phyloP scores from a whole-genome alignment of 2,113 vertebrate genomes.

The Willisornis vidua region DNA sequence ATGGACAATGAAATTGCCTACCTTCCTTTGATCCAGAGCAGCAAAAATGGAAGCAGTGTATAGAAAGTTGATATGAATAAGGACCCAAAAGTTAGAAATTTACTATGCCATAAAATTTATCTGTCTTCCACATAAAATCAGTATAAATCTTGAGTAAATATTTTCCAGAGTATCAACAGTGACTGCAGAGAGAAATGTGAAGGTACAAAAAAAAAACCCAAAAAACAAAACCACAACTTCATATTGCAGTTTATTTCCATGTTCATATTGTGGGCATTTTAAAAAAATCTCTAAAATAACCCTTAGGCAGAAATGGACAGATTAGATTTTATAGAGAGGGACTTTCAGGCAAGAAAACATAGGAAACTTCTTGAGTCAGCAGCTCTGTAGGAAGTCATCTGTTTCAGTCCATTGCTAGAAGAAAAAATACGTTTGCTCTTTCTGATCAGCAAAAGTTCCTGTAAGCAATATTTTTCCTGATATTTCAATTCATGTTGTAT shows the following conservation, averaged over 20 bases:
- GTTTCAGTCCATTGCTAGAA: slow-evolving; percentile 20
- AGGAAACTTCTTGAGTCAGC: slow-evolving; percentile 31
- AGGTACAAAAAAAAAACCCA: neutral
- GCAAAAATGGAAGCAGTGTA: neutral
- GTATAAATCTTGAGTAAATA: neutral
- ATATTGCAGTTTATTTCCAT: neutral
- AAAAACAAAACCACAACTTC: neutral
- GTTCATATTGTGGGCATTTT: neutral
- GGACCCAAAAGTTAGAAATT: neutral
- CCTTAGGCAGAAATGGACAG: neutral
- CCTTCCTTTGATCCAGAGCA: neutral
- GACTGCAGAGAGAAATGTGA: neutral
- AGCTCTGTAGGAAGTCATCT: slow-evolving; percentile 19
- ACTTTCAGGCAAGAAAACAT: neutral
- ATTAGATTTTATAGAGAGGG: neutral
- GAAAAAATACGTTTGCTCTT: neutral
- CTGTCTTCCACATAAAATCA: neutral
- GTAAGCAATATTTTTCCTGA: slow-evolving; percentile 4
- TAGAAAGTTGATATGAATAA: neutral
- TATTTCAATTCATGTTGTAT: neutral
- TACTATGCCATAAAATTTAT: neutral
- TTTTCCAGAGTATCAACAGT: neutral
- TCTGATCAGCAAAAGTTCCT: slow-evolving; percentile 21
- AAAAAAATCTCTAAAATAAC: neutral
- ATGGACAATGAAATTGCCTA: neutral